Conservation (phyloP, 2,113 vertebrate genomes). For the Festucalex cinctus region DNA sequence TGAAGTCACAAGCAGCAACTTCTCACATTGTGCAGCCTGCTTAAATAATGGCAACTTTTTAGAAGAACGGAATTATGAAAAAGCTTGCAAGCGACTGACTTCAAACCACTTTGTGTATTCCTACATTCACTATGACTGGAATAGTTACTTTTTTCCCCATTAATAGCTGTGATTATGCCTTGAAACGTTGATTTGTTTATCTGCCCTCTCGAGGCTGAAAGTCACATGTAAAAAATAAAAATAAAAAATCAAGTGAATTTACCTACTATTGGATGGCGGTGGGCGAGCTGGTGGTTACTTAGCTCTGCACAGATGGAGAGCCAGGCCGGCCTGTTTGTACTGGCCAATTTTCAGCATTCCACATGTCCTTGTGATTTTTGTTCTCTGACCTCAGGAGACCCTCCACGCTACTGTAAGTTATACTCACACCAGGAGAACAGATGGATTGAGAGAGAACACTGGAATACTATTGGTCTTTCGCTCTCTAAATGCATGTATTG, state of each 20-base stretch:
- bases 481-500: slow-evolving; percentile 30
- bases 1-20: neutral
- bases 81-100: neutral
- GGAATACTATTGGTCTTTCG: slow-evolving; percentile 29
- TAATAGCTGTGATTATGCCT: neutral
- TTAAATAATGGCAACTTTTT: neutral
- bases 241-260: neutral
- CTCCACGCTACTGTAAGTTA: slow-evolving; percentile 68
- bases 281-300: slow-evolving; percentile 44
- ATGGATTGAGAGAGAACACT: slow-evolving; percentile 48
- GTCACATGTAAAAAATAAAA: too few species aligned
- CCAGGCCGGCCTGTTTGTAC: slow-evolving; percentile 68
- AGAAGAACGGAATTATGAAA: neutral
- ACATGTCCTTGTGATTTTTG: slow-evolving; percentile 78
- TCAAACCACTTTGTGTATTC: neutral
- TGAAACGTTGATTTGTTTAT: neutral
- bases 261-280: slow-evolving; percentile 15
- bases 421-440: slow-evolving; percentile 65
- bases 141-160: neutral
- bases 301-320: slow-evolving; percentile 54
- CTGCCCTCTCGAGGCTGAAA: neutral
- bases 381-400: slow-evolving; percentile 76
- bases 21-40: neutral
- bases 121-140: neutral
- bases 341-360: slow-evolving; percentile 74